Evolutionary conservation across 2,113 vertebrate genomes (phyloP), one percentile per base, ranked within the genome.

Genomic region (Callocephalon fimbriatum): DNA sequence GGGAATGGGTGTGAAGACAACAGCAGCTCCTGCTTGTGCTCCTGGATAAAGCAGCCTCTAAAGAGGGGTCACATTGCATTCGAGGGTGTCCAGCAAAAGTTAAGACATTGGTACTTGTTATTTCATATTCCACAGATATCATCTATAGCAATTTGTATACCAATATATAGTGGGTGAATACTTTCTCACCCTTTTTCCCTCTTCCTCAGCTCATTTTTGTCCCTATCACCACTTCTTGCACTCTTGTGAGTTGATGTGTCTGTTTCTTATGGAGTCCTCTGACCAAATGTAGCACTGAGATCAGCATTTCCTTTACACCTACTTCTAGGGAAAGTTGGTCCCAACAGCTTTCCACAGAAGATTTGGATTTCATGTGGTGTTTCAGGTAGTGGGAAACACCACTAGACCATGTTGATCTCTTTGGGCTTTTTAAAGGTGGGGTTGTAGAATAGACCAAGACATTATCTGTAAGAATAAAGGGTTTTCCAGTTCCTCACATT

Each of bases 341-440:
- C 26, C 25, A 77, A 7, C 7, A 19, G 3, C 2, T 78, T 58
- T 16, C 37, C 44, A 32, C 7, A 27, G 35, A 16, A 71, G 3
- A 29, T 21, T 22, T 81, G 8, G 7, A 26, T 68, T n/a, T 82
- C 20, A 6, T 21, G 1, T 10, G 27, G 3, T 14, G 6, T 47
- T 87, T 67, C 32, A 56, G 45, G 31, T 29, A 74, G 11, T 32
- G 20, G 22, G 25, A 86, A 68, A 16, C 16, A 45, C 5, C 20
- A 7, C 23, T 2, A 31, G 7, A 4, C 3, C 3, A 5, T 17
- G 2, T 1, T 10, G n/a, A 51, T 7, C 3, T 63, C 1, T 32
- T 44, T 44, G 53, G 7, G 12, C 2, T 79, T 48, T 63, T 32
- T 6, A 7, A 50, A 62, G 7, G 3, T 16, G 14, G 1, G 2